Conservation (phyloP, 1,140 invertebrate species). For the Penaeus vannamei region DNA sequence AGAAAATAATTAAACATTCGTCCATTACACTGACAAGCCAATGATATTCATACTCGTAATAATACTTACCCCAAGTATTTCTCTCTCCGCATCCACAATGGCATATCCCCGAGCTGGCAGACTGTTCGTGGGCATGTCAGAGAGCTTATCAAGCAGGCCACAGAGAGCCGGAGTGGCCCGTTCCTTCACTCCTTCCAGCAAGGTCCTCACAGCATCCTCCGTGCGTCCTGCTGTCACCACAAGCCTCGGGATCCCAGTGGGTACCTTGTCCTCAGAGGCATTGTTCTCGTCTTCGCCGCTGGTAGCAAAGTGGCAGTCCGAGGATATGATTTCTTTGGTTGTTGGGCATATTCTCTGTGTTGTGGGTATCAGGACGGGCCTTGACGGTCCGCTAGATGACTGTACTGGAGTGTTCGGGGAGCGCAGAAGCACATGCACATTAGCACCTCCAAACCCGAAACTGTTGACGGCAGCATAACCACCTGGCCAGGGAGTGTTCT, state of each 20-base stretch:
- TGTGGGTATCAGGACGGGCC: conserved; percentile 36
- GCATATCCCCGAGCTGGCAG: conserved; percentile 85
- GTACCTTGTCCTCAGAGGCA: too few relatives aligned
- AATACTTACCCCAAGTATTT: conserved; percentile 70
- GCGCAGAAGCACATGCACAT: conserved; percentile 90
- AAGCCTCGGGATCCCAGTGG: conserved; percentile 76
- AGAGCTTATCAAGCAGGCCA: conserved; percentile 49
- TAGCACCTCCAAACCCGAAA: conserved; percentile 98
- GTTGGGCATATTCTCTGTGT: conserved; percentile 31
- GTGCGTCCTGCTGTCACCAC: conserved; percentile 88
- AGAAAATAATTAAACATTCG: too few relatives aligned
- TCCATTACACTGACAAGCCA: conserved; percentile 56
- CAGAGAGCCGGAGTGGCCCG: conserved; percentile 38
- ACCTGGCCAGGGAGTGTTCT: conserved; percentile 85
- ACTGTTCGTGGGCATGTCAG: conserved; percentile 71
- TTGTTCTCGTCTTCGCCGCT: conserved; percentile 27
- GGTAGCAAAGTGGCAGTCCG: background rate
- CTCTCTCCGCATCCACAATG: conserved; percentile 76
- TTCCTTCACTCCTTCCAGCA: conserved; percentile 76
- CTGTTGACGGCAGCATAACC: conserved; percentile 90
- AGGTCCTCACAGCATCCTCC: conserved; percentile 81
- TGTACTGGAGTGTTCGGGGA: conserved; percentile 69
- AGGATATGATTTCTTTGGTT: conserved; percentile 11
- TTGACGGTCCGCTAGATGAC: background rate
- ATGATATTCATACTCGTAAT: background rate